These are phyloP conservation scores for Globia sparganii DNA, from an alignment of 2,888 invertebrate species.

Conservation along the genomic window DNA sequence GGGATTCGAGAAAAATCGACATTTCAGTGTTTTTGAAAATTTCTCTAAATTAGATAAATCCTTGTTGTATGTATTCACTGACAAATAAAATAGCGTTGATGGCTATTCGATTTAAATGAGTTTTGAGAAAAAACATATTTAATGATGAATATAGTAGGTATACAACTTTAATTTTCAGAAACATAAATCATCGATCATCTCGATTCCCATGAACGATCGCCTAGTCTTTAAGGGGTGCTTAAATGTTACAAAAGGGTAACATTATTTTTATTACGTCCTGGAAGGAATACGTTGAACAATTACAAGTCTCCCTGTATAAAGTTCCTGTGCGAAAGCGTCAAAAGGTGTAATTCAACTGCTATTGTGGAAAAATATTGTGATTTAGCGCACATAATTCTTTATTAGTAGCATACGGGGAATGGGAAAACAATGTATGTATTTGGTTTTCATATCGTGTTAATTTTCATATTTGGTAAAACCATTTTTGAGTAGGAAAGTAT, in stretches of 20 bases:
- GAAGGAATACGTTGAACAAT: neutral
- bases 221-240: neutral
- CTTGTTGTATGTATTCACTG: neutral
- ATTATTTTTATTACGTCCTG: neutral
- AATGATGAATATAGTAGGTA: neutral
- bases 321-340: neutral
- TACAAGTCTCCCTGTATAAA: neutral
- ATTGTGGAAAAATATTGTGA: slow-evolving; percentile 26
- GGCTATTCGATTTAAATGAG: neutral
- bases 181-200: neutral
- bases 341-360: slow-evolving; percentile 11
- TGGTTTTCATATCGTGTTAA: slow-evolving; percentile 2
- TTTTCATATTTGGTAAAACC: slow-evolving; percentile 22
- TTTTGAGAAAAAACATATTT: neutral
- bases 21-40: neutral
- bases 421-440: slow-evolving; percentile 27
- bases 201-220: too few relatives aligned
- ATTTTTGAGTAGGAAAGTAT: slow-evolving; percentile 17
- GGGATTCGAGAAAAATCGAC: neutral
- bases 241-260: neutral
- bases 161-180: too few relatives aligned
- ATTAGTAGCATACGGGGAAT: slow-evolving; percentile 31
- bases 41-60: too few relatives aligned
- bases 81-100: neutral
- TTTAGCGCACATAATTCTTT: slow-evolving; percentile 42